phyloP scores from a whole-genome alignment of 2,888 invertebrate genomes.

The Apoda limacodes region DNA sequence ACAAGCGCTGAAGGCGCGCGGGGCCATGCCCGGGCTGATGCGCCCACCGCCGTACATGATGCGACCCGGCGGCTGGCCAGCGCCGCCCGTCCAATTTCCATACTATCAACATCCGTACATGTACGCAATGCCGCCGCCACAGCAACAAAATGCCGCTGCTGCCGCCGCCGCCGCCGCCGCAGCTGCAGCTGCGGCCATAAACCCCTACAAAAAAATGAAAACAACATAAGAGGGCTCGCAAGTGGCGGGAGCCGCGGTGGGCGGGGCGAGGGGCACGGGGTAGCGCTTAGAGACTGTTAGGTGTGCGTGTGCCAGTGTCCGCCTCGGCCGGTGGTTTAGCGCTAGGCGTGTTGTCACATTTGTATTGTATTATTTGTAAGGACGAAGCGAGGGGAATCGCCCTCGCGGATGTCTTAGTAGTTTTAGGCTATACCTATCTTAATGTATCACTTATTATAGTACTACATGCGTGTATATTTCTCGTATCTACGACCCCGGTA shows the following conservation, averaged over 20 bases:
- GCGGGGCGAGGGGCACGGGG: constrained; percentile 63
- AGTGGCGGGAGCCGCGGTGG: constrained; percentile 39
- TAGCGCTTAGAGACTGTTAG: constrained; percentile 64
- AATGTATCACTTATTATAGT: constrained; percentile 60
- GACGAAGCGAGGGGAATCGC: constrained; percentile 57
- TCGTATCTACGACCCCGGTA: constrained; percentile 79
- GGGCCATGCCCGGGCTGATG: constrained; percentile 59
- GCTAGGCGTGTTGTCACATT: constrained; percentile 67
- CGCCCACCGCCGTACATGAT: constrained; percentile 24
- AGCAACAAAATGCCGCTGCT: constrained; percentile 49
- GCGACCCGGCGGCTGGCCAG: constrained; percentile 37
- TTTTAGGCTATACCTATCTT: constrained; percentile 63
- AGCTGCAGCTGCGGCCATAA: constrained; percentile 66
- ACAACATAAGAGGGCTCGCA: constrained; percentile 73
- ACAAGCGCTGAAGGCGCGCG: constrained; percentile 52
- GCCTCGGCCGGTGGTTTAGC: constrained; percentile 61
- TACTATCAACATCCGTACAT: constrained; percentile 65
- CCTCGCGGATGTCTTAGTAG: constrained; percentile 63
- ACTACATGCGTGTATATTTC: constrained; percentile 64
- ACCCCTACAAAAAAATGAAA: constrained; percentile 93
- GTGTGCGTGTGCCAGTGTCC: constrained; percentile 52
- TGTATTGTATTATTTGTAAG: constrained; percentile 67
- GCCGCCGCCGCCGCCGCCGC: constrained; percentile 49
- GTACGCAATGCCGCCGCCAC: constrained; percentile 64
- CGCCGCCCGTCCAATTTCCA: constrained; percentile 59